Evolutionary conservation across 2,888 invertebrate genomes (phyloP).

Genomic region (Byasa hedistus): DNA sequence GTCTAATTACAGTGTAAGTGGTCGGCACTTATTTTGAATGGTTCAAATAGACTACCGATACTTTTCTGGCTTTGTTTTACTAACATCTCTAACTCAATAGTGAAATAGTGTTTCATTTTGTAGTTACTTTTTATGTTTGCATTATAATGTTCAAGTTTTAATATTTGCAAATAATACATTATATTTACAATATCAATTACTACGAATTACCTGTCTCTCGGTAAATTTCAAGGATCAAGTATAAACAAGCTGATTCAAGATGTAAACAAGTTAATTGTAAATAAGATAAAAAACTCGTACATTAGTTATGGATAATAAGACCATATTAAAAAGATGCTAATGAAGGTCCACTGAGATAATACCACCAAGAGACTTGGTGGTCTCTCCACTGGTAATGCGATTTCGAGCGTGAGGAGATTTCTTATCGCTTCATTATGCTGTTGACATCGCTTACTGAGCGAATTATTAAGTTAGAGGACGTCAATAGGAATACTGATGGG

Average conservation of each 20-base stretch:
- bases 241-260: too few relatives aligned
- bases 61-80: conserved; percentile 6
- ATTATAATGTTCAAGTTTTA: too few relatives aligned
- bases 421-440: conserved; percentile 38
- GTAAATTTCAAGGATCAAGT: too few relatives aligned
- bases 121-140: too few relatives aligned
- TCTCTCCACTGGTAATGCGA: conserved; percentile 32
- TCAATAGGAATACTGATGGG: conserved; percentile 31
- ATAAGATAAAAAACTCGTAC: too few relatives aligned
- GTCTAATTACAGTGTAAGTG: conserved; percentile 38
- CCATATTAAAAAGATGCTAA: conserved; percentile 15
- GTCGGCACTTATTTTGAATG: conserved; percentile 30
- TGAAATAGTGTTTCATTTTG: background rate
- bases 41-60: conserved; percentile 29
- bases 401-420: conserved; percentile 41
- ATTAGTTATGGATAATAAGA: background rate
- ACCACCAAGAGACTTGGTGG: too few relatives aligned
- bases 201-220: too few relatives aligned
- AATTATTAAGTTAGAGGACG: conserved; percentile 37
- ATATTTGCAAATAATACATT: too few relatives aligned
- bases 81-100: background rate
- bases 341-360: conserved; percentile 35
- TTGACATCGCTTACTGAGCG: conserved; percentile 36
- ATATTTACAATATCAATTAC: too few relatives aligned
- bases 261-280: too few relatives aligned